Base-by-base conservation (phyloP, 1,140 invertebrate genomes). In the Chrysomallon squamiferum region DNA sequence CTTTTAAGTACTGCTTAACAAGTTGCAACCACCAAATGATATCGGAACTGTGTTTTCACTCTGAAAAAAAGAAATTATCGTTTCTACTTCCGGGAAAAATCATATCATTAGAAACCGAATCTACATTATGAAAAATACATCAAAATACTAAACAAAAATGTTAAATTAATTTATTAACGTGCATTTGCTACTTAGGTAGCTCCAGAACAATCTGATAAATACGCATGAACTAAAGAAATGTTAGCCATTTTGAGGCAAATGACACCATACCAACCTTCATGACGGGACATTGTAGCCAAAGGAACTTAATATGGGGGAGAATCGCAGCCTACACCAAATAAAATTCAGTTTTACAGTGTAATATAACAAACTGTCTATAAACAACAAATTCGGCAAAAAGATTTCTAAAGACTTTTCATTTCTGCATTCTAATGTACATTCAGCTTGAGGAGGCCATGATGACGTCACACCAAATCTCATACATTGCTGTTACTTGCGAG, bases 271-370 rank as follows among this genome's bases (percentile, higher is more conserved):
- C 87, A 88, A 92, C 91, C 91, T 90, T 92, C 91, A 90, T 92
- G 91, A 88, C 90, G 90, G 89, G 90, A 92, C 91, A 92, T 92
- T 90, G 90, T 80, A 73, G 57, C 50, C 50, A 54, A 25, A 54
- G 50, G 20, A n/a, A 58, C 22, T 20, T 62, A 41, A 25, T 27
- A 62, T 29, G 3, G 11, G 22, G 49, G 25, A 47, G 41, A 59
- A 59, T 38, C 27, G 41, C 29, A 11, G 50, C 43, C 60, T 47
- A 62, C 27, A 62, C 25, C 43, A 47, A 49, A 45, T 32, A 62
- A 47, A 38, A 38, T 38, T 7, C 35, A 38, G 35, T 49, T 25
- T n/a, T 18, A 32, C 33, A 49, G 27, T 20, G 11, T 33, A 30
- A 47, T 62, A 32, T 41, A 15, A 43, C 25, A 25, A 57, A 56